Conservation (phyloP, 2,113 vertebrate genomes). For the Lagopus leucura region DNA sequence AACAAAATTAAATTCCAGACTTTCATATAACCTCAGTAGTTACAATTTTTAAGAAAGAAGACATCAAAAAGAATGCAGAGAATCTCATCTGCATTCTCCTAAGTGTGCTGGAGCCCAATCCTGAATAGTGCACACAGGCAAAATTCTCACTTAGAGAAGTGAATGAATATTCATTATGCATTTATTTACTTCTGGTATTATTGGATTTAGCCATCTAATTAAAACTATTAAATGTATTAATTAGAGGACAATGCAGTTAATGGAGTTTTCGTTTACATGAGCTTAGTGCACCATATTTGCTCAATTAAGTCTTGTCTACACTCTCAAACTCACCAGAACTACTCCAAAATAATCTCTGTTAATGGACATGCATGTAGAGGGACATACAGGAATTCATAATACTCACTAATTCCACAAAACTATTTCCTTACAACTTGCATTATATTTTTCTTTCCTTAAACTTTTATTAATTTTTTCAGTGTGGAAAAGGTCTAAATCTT, state of each 20-base stretch:
- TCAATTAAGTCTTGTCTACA: conserved; percentile 1
- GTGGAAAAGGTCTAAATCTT: neutral
- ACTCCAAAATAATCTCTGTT: neutral
- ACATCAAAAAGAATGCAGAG: neutral
- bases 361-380: neutral
- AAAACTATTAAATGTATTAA: conserved; percentile 42
- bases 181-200: conserved; percentile 43
- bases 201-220: conserved; percentile 23
- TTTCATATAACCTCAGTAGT: neutral
- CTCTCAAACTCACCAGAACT: conserved; percentile 15
- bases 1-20: conserved; percentile 5
- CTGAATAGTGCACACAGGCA: neutral
- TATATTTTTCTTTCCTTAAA: neutral
- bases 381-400: neutral
- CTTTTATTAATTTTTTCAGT: neutral
- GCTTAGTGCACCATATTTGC: conserved; percentile 23
- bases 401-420: neutral
- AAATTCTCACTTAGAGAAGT: neutral
- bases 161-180: conserved; percentile 32
- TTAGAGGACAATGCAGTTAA: conserved; percentile 23
- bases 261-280: neutral
- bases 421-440: neutral
- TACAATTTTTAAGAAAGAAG: neutral
- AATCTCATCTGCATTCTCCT: neutral
- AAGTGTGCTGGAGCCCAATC: neutral